Percentiles rank a stretch among this genome's conserved stretches.
Conservation (phyloP, 2,888 invertebrate genomes). For the Autographa gamma region DNA sequence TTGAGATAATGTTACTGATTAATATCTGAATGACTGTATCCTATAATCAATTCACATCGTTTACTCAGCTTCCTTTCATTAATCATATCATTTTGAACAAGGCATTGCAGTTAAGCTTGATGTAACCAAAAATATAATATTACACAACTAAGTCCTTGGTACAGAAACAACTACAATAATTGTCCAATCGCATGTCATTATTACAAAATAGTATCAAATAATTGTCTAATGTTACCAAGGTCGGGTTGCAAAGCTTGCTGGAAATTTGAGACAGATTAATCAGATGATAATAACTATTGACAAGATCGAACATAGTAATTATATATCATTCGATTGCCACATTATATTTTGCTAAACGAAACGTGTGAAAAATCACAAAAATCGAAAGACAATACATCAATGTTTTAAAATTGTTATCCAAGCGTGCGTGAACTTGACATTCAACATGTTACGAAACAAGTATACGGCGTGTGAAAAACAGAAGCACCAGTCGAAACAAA, state of each 20-base stretch:
- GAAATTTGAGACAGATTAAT: constrained; percentile 25
- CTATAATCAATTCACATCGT: constrained; percentile 35
- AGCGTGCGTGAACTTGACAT: constrained; percentile 67
- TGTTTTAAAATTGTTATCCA: constrained; percentile 36
- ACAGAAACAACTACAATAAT: constrained; percentile 36
- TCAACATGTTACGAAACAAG: constrained; percentile 55
- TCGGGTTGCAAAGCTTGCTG: constrained; percentile 41
- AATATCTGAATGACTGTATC: constrained; percentile 5
- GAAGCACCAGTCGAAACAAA: constrained; percentile 13
- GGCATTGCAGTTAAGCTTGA: constrained; percentile 34
- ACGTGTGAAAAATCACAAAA: constrained; percentile 13
- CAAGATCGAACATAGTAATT: constrained; percentile 21
- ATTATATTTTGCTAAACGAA: background rate
- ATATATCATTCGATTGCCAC: background rate
- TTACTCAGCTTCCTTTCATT: constrained; percentile 19
- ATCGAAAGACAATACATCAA: constrained; percentile 41
- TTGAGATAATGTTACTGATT: constrained; percentile 7
- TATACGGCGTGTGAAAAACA: constrained; percentile 19
- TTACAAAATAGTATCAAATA: constrained; percentile 57
- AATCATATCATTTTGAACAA: constrained; percentile 31
- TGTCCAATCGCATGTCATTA: constrained; percentile 46
- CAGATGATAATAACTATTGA: constrained; percentile 45
- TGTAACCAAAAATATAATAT: constrained; percentile 35
- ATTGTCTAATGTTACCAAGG: constrained; percentile 51
- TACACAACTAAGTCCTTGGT: constrained; percentile 45